Base-by-base conservation (phyloP, 2,888 invertebrate genomes). In the Apamea epomidion region DNA sequence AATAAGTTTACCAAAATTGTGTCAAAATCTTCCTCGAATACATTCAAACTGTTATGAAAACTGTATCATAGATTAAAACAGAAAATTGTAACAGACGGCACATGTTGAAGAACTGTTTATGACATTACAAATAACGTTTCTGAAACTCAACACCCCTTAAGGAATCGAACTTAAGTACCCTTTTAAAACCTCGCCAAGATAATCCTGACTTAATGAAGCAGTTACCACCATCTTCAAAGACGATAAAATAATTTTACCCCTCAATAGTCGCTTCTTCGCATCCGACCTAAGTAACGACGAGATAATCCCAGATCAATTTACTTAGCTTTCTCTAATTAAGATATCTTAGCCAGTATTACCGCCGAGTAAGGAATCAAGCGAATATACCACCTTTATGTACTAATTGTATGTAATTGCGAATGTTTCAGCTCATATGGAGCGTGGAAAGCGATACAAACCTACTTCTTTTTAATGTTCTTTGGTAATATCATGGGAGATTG, bases 271-370 rank as follows among this genome's bases (percentile, higher is more conserved):
- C 58, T 21, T 70, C 67, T 60, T 37, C 42, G 32, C 70, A 60
- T 80, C 70, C 65, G 29, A 45, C 60, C 42, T 37, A 37, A 81
- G 68, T 84, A 72, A 60, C n/a, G 16, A 48, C 68, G 21, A 85
- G 84, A 80, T 85, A 83, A 84, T 87, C 45, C 60, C 58, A 67
- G 73, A 82, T 85, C 87, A 85, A 87, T 85, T 85, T 74, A 87
- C 64, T 65, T 62, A 25, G 72, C 72, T 85, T 87, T 85, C 84
- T 74, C 84, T 84, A 87, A 85, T 85, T 87, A 85, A 84, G 87
- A 87, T 80, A 84, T 77, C 74, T 81, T 37, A 32, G 21, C 74
- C 32, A 65, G 45, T 84, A 68, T 77, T 73, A 69, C 65, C 37
- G 29, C 65, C 65, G 54, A 42, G 81, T 70, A 77, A 51, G 87